A percentile compares a stretch with the other conserved stretches of the same genome.
These are phyloP conservation scores for Callipepla squamata DNA, from an alignment of 2,113 vertebrate species.

Conservation along the genomic window DNA sequence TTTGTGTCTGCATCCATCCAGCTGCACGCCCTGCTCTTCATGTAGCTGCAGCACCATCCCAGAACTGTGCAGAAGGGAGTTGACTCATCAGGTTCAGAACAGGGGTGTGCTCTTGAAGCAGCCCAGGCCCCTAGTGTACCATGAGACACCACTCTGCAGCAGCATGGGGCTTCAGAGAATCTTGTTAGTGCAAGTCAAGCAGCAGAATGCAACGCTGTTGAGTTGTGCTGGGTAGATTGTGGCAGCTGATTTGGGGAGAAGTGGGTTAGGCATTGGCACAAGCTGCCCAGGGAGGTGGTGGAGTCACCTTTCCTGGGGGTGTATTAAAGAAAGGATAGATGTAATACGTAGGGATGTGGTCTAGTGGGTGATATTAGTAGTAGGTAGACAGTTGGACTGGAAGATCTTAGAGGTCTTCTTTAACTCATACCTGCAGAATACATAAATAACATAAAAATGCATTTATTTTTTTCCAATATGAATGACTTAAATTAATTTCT, in stretches of 20 bases:
- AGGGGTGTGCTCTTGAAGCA: neutral
- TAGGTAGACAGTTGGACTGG: neutral
- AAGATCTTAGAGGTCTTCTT: no score
- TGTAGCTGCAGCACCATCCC: neutral
- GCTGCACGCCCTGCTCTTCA: neutral
- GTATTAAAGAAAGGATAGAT: no score
- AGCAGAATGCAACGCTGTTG: no score
- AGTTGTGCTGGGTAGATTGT: no score
- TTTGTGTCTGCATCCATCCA: neutral
- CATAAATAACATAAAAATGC: neutral
- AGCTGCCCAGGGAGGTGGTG: no score
- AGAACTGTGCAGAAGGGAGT: neutral
- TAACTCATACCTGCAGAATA: neutral
- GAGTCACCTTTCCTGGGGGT: no score
- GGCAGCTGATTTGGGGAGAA: no score
- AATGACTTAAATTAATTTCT: neutral
- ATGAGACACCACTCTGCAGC: neutral
- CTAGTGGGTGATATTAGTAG: no score
- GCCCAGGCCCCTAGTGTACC: accelerated
- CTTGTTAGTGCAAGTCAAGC: neutral
- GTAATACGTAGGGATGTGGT: no score
- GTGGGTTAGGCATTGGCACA: no score
- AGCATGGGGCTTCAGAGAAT: neutral
- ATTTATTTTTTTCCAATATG: neutral
- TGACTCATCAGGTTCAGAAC: neutral